Conservation (phyloP, 1,140 invertebrate species). For the Matsumurasca onukii region DNA sequence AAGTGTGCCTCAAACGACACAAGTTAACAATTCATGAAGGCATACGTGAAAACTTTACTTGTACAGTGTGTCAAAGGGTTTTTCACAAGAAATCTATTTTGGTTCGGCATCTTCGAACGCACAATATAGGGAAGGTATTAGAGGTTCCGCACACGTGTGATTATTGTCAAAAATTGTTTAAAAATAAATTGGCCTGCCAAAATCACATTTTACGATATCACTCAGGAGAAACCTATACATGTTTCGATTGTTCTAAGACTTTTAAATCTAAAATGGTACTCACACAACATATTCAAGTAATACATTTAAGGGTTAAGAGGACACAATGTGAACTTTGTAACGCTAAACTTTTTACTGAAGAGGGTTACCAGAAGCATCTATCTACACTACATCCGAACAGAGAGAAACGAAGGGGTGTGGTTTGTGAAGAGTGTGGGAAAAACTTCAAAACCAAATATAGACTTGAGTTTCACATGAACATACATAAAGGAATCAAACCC, state of each 20-base stretch:
- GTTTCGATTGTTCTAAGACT: background rate
- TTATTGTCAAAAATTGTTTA: background rate
- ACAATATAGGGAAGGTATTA: background rate
- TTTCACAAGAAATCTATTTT: background rate
- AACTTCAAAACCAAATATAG: background rate
- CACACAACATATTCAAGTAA: background rate
- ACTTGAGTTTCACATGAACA: background rate
- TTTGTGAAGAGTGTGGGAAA: slow-evolving; percentile 1
- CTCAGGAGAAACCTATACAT: background rate
- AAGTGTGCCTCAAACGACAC: background rate
- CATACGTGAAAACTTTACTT: background rate
- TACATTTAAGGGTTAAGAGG: background rate
- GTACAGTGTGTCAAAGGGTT: background rate
- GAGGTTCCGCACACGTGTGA: background rate
- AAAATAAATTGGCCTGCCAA: background rate
- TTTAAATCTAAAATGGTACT: background rate
- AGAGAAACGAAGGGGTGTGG: background rate
- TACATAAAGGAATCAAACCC: background rate
- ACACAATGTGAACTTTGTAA: background rate
- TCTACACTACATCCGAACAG: background rate
- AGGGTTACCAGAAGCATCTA: background rate
- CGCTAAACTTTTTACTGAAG: background rate
- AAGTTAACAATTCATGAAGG: background rate
- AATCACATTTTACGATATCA: background rate
- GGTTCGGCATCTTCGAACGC: background rate